These are phyloP conservation scores for Psittacula derbiana DNA, from an alignment of 2,797 vertebrate species.

Conservation along the genomic window DNA sequence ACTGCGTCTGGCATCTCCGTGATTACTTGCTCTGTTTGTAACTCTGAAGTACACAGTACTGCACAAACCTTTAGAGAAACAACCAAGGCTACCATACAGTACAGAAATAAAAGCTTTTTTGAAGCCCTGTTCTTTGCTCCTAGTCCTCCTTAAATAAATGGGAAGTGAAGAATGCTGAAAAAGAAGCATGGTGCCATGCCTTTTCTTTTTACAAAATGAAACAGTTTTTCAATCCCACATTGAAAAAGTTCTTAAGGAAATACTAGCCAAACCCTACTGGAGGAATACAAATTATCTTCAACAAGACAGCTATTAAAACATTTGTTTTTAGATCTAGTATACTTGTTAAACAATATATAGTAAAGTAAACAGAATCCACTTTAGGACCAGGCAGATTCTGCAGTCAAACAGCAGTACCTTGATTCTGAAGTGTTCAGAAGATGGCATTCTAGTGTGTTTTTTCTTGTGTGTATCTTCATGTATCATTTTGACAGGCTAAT, in stretches of 20 bases:
- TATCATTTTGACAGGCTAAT: not conserved
- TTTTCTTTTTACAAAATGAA: not conserved
- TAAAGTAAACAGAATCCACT: not conserved
- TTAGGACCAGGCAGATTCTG: not conserved
- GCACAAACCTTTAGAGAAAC: not conserved
- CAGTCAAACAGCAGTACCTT: not conserved
- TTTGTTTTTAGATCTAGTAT: not conserved
- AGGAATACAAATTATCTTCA: not conserved
- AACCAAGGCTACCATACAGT: not conserved
- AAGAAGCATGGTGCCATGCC: fast-evolving
- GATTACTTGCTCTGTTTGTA: not conserved
- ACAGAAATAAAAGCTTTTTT: not conserved
- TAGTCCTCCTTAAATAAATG: not conserved
- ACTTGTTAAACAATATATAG: not conserved
- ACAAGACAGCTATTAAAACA: not conserved
- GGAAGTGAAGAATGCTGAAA: not conserved
- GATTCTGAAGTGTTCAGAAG: not conserved
- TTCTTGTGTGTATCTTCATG: not conserved
- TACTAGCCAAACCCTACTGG: not conserved
- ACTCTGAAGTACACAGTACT: not conserved
- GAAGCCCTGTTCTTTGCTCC: not conserved
- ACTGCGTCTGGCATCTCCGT: not conserved
- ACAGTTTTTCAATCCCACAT: not conserved
- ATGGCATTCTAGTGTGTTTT: not conserved
- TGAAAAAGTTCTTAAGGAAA: not conserved